A percentile compares a stretch with the other conserved stretches of the same genome.
phyloP scores from a whole-genome alignment of 2,797 vertebrate species.

The Toxotes lorentzi region DNA sequence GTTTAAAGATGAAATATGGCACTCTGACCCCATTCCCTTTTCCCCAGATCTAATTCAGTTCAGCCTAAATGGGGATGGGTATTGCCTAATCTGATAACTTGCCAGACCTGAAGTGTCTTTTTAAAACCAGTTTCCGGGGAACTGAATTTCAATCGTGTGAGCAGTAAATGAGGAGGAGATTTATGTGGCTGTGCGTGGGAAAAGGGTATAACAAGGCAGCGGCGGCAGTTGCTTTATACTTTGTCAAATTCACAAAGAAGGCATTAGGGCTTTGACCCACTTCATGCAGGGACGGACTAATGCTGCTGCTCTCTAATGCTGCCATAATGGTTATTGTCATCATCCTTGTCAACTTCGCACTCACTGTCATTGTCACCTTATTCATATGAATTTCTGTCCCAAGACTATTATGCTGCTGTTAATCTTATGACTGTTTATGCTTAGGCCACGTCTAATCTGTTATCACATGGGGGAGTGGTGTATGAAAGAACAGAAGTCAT shows the following conservation, averaged over 20 bases:
- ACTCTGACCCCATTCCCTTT: slow-evolving; percentile 69
- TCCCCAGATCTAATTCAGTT: slow-evolving; percentile 71
- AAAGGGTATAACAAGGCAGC: slow-evolving; percentile 73
- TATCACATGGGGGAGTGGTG: not conserved
- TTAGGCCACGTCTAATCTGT: no score
- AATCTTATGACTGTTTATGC: slow-evolving; percentile 48
- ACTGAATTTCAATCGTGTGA: slow-evolving; percentile 78
- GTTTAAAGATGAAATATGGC: slow-evolving; percentile 78
- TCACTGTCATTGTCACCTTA: slow-evolving; percentile 29
- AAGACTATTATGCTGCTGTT: slow-evolving; percentile 30
- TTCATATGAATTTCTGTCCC: slow-evolving; percentile 33
- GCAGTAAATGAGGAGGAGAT: slow-evolving; percentile 78
- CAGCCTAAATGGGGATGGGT: slow-evolving; percentile 66
- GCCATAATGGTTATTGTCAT: slow-evolving; percentile 62
- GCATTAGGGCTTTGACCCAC: slow-evolving; percentile 74
- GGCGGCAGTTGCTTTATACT: slow-evolving; percentile 70
- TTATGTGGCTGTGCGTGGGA: slow-evolving; percentile 74
- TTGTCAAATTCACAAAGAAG: slow-evolving; percentile 77
- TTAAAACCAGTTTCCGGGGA: slow-evolving; percentile 73
- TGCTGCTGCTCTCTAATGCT: slow-evolving; percentile 59
- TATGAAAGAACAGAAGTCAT: slow-evolving; percentile 36
- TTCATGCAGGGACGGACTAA: slow-evolving; percentile 64
- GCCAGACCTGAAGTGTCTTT: slow-evolving; percentile 72
- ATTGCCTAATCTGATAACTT: slow-evolving; percentile 73
- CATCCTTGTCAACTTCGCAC: slow-evolving; percentile 59